phyloP scores from a whole-genome alignment of 1,140 invertebrate species.

The Drosophila bocki region DNA sequence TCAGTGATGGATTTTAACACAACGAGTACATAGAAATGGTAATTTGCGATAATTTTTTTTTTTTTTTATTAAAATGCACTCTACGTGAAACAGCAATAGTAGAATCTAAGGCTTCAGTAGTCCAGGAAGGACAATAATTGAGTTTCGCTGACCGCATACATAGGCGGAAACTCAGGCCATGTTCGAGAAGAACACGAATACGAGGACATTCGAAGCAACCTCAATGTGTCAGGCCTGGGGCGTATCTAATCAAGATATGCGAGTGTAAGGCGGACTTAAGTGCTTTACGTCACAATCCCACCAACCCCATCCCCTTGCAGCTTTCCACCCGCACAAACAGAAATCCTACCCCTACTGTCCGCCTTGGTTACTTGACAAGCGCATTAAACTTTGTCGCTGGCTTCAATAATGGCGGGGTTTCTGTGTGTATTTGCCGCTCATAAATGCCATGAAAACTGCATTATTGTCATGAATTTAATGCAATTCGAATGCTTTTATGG shows the following conservation, averaged over 20 bases:
- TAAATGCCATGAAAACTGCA: constrained; percentile 62
- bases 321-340: constrained; percentile 12
- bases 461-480: constrained; percentile 60
- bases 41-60: neutral
- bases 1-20: neutral
- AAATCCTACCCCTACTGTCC: constrained; percentile 5
- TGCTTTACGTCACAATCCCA: constrained; percentile 36
- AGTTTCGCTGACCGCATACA: neutral
- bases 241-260: constrained; percentile 67
- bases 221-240: constrained; percentile 50
- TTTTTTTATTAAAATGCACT: too few species aligned
- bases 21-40: neutral
- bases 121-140: neutral
- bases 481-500: constrained; percentile 62
- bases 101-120: neutral
- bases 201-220: neutral
- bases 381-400: constrained; percentile 20
- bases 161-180: neutral
- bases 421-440: constrained; percentile 14
- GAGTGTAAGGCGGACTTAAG: constrained; percentile 56
- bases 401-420: constrained; percentile 17
- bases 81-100: too few species aligned
- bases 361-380: constrained; percentile 46
- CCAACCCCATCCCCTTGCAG: constrained; percentile 4
- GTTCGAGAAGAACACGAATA: neutral